Percentiles rank a stretch among this genome's conserved stretches.
These are phyloP conservation scores for Petrosia ficiformis DNA, from an alignment of 37 sponge, comb jelly and placozoan genomes.

Conservation along the genomic window DNA sequence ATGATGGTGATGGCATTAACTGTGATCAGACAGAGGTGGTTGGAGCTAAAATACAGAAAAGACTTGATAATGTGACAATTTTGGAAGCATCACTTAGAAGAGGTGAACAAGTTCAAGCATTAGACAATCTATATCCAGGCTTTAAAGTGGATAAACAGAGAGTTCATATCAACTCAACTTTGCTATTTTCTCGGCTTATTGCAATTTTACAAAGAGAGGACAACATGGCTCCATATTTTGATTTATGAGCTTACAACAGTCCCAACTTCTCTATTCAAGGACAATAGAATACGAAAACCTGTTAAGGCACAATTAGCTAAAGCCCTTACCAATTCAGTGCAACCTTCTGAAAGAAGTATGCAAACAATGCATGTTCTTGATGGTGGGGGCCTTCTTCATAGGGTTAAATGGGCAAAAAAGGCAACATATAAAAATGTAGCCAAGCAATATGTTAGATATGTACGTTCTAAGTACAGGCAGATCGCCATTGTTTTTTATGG, in stretches of 20 bases:
- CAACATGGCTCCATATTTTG: conserved; percentile 15
- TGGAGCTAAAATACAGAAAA: conserved; percentile 9
- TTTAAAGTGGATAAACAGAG: conserved; percentile 17
- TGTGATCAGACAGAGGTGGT: conserved; percentile 15
- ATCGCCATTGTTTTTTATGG: conserved; percentile 32
- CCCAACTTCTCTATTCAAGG: conserved; percentile 21
- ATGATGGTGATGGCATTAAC: conserved; percentile 24
- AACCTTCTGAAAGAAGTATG: not conserved
- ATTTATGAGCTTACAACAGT: conserved; percentile 29
- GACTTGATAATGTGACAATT: not conserved
- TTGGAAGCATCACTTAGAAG: conserved; percentile 14
- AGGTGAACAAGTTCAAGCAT: conserved; percentile 17
- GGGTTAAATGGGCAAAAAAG: conserved; percentile 13
- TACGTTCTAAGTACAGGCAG: conserved; percentile 13
- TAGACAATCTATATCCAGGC: conserved; percentile 22
- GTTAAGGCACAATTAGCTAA: conserved; percentile 20
- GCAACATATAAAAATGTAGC: conserved; percentile 16
- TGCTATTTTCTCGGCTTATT: conserved; percentile 9
- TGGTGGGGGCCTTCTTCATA: conserved; percentile 8
- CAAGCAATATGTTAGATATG: conserved; percentile 22
- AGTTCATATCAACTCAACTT: conserved; percentile 16
- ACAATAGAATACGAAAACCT: conserved; percentile 13
- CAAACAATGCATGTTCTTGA: conserved; percentile 30
- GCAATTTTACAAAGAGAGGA: conserved; percentile 20
- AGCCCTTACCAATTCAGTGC: not conserved